Evolutionary conservation across 2,888 invertebrate genomes (phyloP).

Genomic region (Pyrrhia umbra): DNA sequence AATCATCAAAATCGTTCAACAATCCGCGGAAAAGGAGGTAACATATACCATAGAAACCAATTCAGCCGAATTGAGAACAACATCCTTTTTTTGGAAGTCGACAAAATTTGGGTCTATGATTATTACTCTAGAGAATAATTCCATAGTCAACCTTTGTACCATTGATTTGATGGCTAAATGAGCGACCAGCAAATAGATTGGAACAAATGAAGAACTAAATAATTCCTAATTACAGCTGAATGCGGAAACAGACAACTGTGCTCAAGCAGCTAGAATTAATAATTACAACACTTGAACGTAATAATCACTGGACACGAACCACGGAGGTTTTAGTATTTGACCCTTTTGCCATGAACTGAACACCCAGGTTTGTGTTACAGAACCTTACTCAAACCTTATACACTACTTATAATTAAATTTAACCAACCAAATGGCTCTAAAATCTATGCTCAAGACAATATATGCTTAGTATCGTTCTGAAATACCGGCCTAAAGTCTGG

Average conservation of each 20-base stretch:
- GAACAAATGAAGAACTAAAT: slow-evolving; percentile 28
- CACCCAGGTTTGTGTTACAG: too few relatives aligned
- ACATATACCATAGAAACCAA: too few relatives aligned
- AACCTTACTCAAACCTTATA: too few relatives aligned
- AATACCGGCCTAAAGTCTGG: too few relatives aligned
- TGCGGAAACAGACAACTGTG: slow-evolving; percentile 35
- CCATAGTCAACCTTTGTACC: slow-evolving; percentile 38
- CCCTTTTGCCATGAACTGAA: background rate
- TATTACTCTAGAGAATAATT: slow-evolving; percentile 5
- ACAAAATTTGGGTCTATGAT: background rate
- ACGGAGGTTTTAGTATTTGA: background rate
- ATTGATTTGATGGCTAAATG: slow-evolving; percentile 14
- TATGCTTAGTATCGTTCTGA: too few relatives aligned
- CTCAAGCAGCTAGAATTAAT: slow-evolving; percentile 7
- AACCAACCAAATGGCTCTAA: too few relatives aligned
- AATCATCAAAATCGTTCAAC: too few relatives aligned
- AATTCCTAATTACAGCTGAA: slow-evolving; percentile 37
- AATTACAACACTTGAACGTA: background rate
- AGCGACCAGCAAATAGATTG: slow-evolving; percentile 13
- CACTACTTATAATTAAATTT: too few relatives aligned
- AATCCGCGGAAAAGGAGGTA: too few relatives aligned
- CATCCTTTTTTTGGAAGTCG: too few relatives aligned
- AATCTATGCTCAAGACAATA: too few relatives aligned
- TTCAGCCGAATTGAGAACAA: too few relatives aligned
- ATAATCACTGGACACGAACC: background rate